A percentile compares a stretch with the other conserved stretches of the same genome.
These are phyloP conservation scores for Hippoglossus hippoglossus DNA, from an alignment of 2,797 vertebrate species.

Conservation along the genomic window DNA sequence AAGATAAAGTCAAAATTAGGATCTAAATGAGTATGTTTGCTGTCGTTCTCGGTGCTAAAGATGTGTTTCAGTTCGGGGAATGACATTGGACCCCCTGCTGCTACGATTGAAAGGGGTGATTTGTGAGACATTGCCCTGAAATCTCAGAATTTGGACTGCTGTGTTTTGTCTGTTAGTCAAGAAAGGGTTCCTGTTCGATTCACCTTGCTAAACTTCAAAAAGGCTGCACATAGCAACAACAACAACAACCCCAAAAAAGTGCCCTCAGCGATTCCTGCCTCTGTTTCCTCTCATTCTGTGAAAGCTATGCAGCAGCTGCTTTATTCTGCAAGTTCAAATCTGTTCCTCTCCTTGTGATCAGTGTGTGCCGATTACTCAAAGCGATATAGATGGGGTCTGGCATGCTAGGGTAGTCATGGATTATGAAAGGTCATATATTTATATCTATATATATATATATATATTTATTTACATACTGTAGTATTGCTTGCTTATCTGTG, in stretches of 20 bases:
- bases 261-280: constrained; percentile 62
- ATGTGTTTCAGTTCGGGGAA: neutral
- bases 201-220: constrained; percentile 79
- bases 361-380: constrained; percentile 99
- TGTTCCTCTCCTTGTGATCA: constrained; percentile 87
- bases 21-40: neutral
- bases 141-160: constrained; percentile 64
- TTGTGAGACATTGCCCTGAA: constrained; percentile 69
- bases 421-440: constrained; percentile 90
- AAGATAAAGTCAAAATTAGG: neutral
- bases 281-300: constrained; percentile 67
- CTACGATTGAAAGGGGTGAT: constrained; percentile 13
- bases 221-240: constrained; percentile 62
- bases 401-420: constrained; percentile 91
- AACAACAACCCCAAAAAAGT: constrained; percentile 17
- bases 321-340: constrained; percentile 74
- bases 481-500: constrained; percentile 93
- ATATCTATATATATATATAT: constrained; percentile 59
- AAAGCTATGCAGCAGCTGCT: constrained; percentile 77
- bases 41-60: constrained; percentile 8
- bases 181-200: constrained; percentile 88
- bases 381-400: constrained; percentile 99
- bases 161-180: constrained; percentile 88
- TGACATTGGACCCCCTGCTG: neutral
- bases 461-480: constrained; percentile 70